Percentiles rank a stretch among this genome's conserved stretches.
phyloP scores from a whole-genome alignment of 2,888 invertebrate genomes.

The Lasioglossum figueresi region DNA sequence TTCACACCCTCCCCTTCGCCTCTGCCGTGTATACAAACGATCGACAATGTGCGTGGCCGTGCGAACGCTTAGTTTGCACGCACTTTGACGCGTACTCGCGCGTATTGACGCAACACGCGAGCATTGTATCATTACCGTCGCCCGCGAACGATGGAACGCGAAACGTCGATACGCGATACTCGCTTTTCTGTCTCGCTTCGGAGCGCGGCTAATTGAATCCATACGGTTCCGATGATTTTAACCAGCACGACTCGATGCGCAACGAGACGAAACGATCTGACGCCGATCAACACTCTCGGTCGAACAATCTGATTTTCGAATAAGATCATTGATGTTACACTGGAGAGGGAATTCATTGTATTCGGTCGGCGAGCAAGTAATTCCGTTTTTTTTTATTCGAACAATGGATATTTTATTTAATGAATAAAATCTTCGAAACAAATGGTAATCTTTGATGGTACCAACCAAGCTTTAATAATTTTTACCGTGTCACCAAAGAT shows the following conservation, averaged over 20 bases:
- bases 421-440: too few relatives aligned
- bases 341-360: too few relatives aligned
- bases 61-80: slow-evolving; percentile 30
- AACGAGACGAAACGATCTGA: not conserved
- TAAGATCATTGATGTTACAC: too few relatives aligned
- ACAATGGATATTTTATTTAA: too few relatives aligned
- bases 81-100: slow-evolving; percentile 39
- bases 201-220: not conserved
- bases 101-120: slow-evolving; percentile 41
- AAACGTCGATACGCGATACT: slow-evolving; percentile 31
- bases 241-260: not conserved
- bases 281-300: not conserved
- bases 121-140: slow-evolving; percentile 61
- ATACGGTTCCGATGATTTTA: not conserved
- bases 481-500: too few relatives aligned
- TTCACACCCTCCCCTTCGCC: not conserved
- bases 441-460: too few relatives aligned
- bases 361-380: too few relatives aligned
- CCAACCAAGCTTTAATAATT: too few relatives aligned
- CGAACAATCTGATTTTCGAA: not conserved
- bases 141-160: slow-evolving; percentile 43
- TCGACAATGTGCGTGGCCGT: slow-evolving; percentile 34
- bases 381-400: too few relatives aligned
- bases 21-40: slow-evolving; percentile 25
- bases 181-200: not conserved